phyloP scores from a whole-genome alignment of 1,140 invertebrate genomes.

The Bombus waltoni region DNA sequence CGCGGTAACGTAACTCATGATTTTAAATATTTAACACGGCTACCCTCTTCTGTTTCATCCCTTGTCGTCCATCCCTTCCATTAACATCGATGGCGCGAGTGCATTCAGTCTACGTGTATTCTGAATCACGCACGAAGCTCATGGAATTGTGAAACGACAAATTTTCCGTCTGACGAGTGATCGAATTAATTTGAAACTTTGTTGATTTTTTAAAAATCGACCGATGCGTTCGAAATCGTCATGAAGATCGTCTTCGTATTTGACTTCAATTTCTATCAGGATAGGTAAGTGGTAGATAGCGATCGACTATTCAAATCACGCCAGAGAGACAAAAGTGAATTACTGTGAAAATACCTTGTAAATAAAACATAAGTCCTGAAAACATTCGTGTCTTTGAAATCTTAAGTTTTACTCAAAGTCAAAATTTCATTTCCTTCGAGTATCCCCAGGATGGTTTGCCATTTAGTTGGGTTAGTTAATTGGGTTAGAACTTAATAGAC shows the following conservation, averaged over 20 bases:
- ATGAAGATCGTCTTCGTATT: neutral
- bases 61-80: neutral
- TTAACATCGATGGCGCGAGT: conserved; percentile 36
- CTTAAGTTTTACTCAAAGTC: too few relatives aligned
- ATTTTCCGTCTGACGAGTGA: conserved; percentile 27
- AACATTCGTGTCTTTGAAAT: neutral
- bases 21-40: conserved; percentile 72
- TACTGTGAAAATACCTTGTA: neutral
- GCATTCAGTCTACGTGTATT: conserved; percentile 47
- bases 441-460: neutral
- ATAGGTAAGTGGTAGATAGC: neutral
- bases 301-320: neutral
- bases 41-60: conserved; percentile 31
- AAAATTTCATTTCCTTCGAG: neutral
- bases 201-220: neutral
- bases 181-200: conserved; percentile 47
- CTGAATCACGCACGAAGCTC: conserved; percentile 32
- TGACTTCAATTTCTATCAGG: too few relatives aligned
- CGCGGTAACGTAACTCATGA: conserved; percentile 67
- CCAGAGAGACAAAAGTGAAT: neutral
- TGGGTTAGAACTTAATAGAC: too few relatives aligned
- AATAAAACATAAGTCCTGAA: neutral
- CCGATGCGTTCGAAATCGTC: too few relatives aligned
- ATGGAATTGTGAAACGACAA: conserved; percentile 33
- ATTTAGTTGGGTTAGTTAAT: neutral